phyloP scores from a whole-genome alignment of 2,113 vertebrate species.

The Paramisgurnus dabryanus region DNA sequence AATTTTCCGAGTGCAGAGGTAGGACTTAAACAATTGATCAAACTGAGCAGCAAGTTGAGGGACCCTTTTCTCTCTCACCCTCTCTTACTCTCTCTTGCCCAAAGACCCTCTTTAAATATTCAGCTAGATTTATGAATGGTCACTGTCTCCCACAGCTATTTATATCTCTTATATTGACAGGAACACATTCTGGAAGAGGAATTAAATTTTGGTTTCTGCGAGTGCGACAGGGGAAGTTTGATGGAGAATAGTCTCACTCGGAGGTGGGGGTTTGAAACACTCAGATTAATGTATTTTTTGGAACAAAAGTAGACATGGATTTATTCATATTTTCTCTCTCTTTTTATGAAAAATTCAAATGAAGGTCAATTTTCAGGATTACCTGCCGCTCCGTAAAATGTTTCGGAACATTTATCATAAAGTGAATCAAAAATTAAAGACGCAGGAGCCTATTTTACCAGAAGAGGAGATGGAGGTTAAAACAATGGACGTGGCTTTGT shows the following conservation, averaged over 20 bases:
- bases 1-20: slow-evolving; percentile 79
- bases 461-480: background rate
- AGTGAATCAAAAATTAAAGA: slow-evolving; percentile 56
- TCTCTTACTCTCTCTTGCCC: slow-evolving; percentile 56
- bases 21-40: slow-evolving; percentile 78
- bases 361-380: slow-evolving; percentile 58
- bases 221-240: slow-evolving; percentile 55
- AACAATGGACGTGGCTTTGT: slow-evolving; percentile 1
- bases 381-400: slow-evolving; percentile 55
- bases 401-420: slow-evolving; percentile 51
- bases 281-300: slow-evolving; percentile 57
- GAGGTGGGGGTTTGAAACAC: slow-evolving; percentile 38
- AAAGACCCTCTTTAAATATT: slow-evolving; percentile 80
- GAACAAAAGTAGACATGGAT: slow-evolving; percentile 60
- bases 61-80: slow-evolving; percentile 43
- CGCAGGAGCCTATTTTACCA: slow-evolving; percentile 37
- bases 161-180: slow-evolving; percentile 75
- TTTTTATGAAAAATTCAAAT: slow-evolving; percentile 61
- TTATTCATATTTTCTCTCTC: slow-evolving; percentile 59
- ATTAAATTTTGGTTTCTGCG: slow-evolving; percentile 64
- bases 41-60: slow-evolving; percentile 69
- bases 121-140: slow-evolving; percentile 80
- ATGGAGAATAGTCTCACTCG: slow-evolving; percentile 57
- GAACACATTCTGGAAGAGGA: slow-evolving; percentile 61
- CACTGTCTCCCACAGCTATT: slow-evolving; percentile 72